These are phyloP conservation scores for Psix sp. DNA, from an alignment of 1,140 invertebrate species.

Conservation along the genomic window DNA sequence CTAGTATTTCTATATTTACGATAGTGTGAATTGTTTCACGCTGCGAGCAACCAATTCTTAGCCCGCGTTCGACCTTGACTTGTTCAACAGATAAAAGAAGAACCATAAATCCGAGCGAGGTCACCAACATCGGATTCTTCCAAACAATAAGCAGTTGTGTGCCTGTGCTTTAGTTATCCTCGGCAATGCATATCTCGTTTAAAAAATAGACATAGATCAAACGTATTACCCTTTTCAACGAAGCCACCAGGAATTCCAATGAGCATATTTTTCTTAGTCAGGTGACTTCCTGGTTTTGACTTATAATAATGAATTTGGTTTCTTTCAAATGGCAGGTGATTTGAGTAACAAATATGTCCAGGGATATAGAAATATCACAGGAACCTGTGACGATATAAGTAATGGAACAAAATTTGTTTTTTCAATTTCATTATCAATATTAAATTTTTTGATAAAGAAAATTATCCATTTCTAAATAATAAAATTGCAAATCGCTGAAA, in stretches of 20 bases:
- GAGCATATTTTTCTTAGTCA: conserved; percentile 29
- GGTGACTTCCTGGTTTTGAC: conserved; percentile 33
- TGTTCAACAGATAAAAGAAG: conserved; percentile 57
- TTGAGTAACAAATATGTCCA: conserved; percentile 13
- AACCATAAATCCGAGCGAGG: conserved; percentile 61
- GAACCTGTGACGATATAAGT: background rate
- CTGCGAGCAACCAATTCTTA: conserved; percentile 57
- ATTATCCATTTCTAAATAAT: too few relatives aligned
- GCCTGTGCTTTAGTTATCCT: conserved; percentile 43
- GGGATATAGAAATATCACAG: too few relatives aligned
- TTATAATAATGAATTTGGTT: conserved; percentile 28
- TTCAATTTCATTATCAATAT: background rate
- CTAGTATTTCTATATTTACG: conserved; percentile 57
- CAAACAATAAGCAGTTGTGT: conserved; percentile 43
- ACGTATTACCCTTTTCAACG: conserved; percentile 56
- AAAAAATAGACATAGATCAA: conserved; percentile 47
- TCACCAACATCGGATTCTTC: conserved; percentile 57
- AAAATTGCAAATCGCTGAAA: too few relatives aligned
- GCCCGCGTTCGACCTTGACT: conserved; percentile 54
- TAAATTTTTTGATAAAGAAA: too few relatives aligned
- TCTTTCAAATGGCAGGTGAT: conserved; percentile 35
- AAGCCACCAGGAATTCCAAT: conserved; percentile 43
- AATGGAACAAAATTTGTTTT: background rate
- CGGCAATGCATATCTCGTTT: conserved; percentile 58
- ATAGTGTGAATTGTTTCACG: conserved; percentile 56